Conservation (phyloP, 2,797 vertebrate genomes). For the Saguinus oedipus region DNA sequence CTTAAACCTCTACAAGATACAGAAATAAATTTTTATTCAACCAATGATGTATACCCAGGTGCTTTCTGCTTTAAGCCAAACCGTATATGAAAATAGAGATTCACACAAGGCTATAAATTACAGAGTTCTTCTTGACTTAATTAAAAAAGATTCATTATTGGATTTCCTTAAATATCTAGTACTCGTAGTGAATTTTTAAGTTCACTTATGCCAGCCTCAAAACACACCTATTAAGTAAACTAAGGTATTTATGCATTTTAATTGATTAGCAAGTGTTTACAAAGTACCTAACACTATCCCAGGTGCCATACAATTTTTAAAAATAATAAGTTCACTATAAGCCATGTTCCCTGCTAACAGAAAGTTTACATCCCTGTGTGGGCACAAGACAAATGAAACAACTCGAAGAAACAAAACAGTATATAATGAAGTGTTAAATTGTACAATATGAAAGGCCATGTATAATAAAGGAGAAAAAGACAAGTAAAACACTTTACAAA, state of each 20-base stretch:
- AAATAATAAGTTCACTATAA: constrained; percentile 14
- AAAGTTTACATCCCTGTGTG: background rate
- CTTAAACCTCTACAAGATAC: background rate
- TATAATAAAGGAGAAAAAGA: background rate
- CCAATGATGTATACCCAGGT: background rate
- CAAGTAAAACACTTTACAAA: background rate
- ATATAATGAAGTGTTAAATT: background rate
- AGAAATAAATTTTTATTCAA: constrained; percentile 30
- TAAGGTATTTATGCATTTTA: constrained; percentile 24
- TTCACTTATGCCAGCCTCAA: background rate
- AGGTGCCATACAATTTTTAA: background rate
- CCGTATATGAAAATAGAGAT: background rate
- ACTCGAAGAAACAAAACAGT: constrained; percentile 14
- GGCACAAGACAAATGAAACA: constrained; percentile 3
- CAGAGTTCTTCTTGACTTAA: background rate
- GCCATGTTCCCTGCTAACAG: background rate
- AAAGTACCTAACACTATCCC: background rate
- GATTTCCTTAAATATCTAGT: constrained; percentile 32
- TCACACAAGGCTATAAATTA: background rate
- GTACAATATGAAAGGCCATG: background rate
- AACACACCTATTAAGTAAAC: constrained; percentile 32
- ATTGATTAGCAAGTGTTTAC: constrained; percentile 35
- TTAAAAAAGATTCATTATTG: background rate
- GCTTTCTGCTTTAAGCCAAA: constrained; percentile 36
- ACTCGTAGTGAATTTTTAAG: constrained; percentile 43